Percentiles rank a stretch among this genome's conserved stretches.
Conservation (phyloP, 2,797 vertebrate genomes). For the Eutrigla gurnardus region DNA sequence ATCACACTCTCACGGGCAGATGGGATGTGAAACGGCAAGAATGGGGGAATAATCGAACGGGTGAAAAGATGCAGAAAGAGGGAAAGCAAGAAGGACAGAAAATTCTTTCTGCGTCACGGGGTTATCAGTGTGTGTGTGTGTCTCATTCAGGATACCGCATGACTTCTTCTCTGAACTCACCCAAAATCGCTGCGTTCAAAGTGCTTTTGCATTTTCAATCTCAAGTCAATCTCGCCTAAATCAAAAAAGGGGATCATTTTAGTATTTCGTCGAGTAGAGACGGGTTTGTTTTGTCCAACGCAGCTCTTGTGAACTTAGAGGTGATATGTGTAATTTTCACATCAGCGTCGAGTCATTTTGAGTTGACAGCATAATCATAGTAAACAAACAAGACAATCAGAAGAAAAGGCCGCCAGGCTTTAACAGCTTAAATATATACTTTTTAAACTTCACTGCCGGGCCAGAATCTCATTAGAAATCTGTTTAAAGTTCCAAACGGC, state of each 20-base stretch:
- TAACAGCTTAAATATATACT: not conserved
- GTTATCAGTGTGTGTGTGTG: conserved; percentile 47
- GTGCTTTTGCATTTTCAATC: not conserved
- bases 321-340: conserved; percentile 34
- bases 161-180: not conserved
- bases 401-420: conserved; percentile 7
- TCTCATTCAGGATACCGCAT: not conserved
- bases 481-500: not conserved
- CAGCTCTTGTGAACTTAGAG: conserved; percentile 6
- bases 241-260: not conserved
- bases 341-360: conserved; percentile 22
- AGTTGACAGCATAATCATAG: conserved; percentile 41
- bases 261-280: not conserved
- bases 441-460: not conserved
- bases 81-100: not conserved
- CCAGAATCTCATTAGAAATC: not conserved
- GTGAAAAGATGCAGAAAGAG: conserved; percentile 24
- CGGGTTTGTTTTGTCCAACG: conserved; percentile 33
- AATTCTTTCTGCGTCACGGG: conserved; percentile 36
- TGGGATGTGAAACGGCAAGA: conserved; percentile 43
- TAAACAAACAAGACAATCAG: conserved; percentile 21
- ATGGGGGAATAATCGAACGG: conserved; percentile 6
- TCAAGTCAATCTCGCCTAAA: not conserved
- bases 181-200: not conserved
- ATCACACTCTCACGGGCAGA: conserved; percentile 41